A percentile compares a stretch with the other conserved stretches of the same genome.
Evolutionary conservation across 2,888 invertebrate genomes (phyloP).

Genomic region (Eristalinus aeneus): DNA sequence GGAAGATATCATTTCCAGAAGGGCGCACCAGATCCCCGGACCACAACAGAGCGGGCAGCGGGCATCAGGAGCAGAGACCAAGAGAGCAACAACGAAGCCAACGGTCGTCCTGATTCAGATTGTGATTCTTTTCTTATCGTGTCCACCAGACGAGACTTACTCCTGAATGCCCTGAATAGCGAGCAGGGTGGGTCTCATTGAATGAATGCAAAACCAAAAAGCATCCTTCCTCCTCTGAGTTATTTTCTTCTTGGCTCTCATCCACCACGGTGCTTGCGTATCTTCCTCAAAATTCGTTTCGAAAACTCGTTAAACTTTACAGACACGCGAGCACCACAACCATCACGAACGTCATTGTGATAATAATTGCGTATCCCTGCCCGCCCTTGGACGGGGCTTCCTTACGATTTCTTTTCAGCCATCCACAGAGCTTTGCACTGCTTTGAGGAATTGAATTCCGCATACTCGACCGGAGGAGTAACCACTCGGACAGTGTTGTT

Average conservation of each 20-base stretch:
- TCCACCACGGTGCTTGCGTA: not conserved
- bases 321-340: conserved; percentile 41
- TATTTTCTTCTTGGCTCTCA: not conserved
- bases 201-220: conserved; percentile 61
- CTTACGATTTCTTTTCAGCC: not conserved
- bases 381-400: not conserved
- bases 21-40: not conserved
- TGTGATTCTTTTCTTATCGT: conserved; percentile 56
- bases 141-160: conserved; percentile 41
- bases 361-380: conserved; percentile 27
- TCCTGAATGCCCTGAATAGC: conserved; percentile 16
- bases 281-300: conserved; percentile 7
- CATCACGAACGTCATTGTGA: conserved; percentile 38
- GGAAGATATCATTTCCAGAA: conserved; percentile 34
- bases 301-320: conserved; percentile 60
- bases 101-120: not conserved
- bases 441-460: conserved; percentile 58
- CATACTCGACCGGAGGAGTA: not conserved
- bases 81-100: not conserved
- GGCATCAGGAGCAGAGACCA: not conserved
- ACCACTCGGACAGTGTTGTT: conserved; percentile 22
- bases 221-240: conserved; percentile 15
- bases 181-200: conserved; percentile 4
- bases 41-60: not conserved
- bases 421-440: conserved; percentile 4